phyloP scores from a whole-genome alignment of 2,797 vertebrate genomes.

The Vireo griseus region DNA sequence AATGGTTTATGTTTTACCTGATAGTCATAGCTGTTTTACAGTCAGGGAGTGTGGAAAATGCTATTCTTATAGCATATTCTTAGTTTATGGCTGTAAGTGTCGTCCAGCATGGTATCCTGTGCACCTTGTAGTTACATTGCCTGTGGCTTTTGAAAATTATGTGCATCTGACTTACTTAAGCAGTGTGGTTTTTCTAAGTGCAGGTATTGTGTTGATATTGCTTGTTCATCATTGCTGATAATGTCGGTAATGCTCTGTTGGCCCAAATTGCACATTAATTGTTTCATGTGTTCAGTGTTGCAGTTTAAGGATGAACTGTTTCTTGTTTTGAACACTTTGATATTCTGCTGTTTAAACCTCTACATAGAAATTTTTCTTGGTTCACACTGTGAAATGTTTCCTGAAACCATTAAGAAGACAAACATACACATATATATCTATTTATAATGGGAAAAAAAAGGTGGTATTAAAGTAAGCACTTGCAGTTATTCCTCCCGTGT shows the following conservation, averaged over 20 bases:
- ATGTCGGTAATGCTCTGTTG: neutral
- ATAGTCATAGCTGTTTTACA: neutral
- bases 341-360: neutral
- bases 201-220: neutral
- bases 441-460: neutral
- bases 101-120: neutral
- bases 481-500: neutral
- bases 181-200: neutral
- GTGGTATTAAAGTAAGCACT: neutral
- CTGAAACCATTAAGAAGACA: neutral
- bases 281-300: neutral
- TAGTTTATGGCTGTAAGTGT: neutral
- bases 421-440: fast-evolving
- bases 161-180: neutral
- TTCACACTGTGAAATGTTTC: neutral
- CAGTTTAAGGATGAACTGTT: neutral
- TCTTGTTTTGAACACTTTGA: neutral
- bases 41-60: neutral
- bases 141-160: neutral
- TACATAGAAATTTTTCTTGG: neutral
- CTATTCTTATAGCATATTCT: neutral
- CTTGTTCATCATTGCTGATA: neutral
- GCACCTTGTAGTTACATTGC: neutral
- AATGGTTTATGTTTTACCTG: neutral
- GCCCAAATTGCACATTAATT: neutral